Base-by-base conservation (phyloP, 2,888 invertebrate species). In the Ophion obscuratus region DNA sequence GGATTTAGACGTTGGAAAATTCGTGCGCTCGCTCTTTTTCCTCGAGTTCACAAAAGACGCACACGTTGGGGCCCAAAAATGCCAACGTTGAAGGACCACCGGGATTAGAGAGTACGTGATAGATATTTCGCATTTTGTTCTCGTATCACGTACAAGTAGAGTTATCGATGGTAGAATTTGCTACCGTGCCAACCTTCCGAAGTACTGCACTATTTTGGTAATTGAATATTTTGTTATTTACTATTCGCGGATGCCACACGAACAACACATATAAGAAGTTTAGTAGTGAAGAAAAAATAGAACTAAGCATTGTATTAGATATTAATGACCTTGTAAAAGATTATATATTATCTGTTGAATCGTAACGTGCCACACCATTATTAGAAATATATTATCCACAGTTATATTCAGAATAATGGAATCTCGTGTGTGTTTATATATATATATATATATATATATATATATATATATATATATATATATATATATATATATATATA, bases 351-450 rank as follows among this genome's bases (percentile, higher is more conserved):
- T 83, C 80, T 81, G 86, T 86, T 86, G 40, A 83, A 73, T 83
- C 86, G 83, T 86, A 86, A 17, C 73, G 86, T 86, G 86, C 86
- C 86, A 86, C 86, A 74, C 80, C 80, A 81, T 86, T 86, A 79
- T 77, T 83, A 86, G 74, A 86, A 86, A 64, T 77, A 47, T 75
- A 68, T 67, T 83, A 81, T 85, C 53, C 77, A 77, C 85, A 67
- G 80, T 83, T 86, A 77, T 81, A 80, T 80, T 80, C 73, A 14
- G 31, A 77, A 68, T 83, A 77, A 83, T 85, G 73, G 85, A 86
- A 86, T 86, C 80, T 86, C 85, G 24, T 80, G 68, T 64, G 40
- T 64, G 24, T 67, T 79, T 59, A 76, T 31, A 82, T 80, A 75
- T 85, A 82, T 80, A 75, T 85, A 82, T 61, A 82, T 53, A 66